A percentile compares a stretch with the other conserved stretches of the same genome.
These are phyloP conservation scores for Bursaphelenchus mucronatus DNA, from an alignment of 1,140 invertebrate genomes.

Conservation along the genomic window DNA sequence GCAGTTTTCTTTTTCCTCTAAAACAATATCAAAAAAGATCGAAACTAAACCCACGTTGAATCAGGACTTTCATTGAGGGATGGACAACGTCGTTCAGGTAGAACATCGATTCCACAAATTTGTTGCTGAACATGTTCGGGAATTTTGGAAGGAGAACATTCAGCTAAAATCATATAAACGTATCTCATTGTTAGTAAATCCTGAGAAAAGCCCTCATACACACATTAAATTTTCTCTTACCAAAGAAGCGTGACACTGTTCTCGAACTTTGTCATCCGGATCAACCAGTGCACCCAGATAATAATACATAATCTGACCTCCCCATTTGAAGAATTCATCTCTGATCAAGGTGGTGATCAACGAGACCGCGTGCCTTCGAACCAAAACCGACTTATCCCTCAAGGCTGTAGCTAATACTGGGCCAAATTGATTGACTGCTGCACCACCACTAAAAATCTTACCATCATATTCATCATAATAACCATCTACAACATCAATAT, in stretches of 20 bases:
- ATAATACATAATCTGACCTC: conserved; percentile 62
- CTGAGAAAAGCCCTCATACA: conserved; percentile 1
- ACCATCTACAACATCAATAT: background rate
- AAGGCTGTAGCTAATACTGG: conserved; percentile 61
- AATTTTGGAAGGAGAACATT: conserved; percentile 61
- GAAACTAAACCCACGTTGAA: conserved; percentile 13
- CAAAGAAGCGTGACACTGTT: conserved; percentile 60
- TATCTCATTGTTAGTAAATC: too few relatives aligned
- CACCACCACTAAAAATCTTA: conserved; percentile 60
- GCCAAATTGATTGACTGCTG: conserved; percentile 61
- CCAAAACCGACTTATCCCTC: conserved; percentile 59
- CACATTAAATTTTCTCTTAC: conserved; percentile 29
- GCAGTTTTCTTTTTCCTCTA: conserved; percentile 24
- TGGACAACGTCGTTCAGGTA: conserved; percentile 54
- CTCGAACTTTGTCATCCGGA: conserved; percentile 35
- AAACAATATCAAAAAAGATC: conserved; percentile 1
- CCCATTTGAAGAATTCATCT: conserved; percentile 62
- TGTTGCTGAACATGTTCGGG: conserved; percentile 62
- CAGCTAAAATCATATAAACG: conserved; percentile 14
- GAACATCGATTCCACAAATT: conserved; percentile 63
- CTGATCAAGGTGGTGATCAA: conserved; percentile 62
- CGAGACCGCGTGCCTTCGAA: conserved; percentile 62
- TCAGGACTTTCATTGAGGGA: conserved; percentile 19
- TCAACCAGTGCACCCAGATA: conserved; percentile 62
- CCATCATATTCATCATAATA: too few relatives aligned